phyloP scores from a whole-genome alignment of 1,140 invertebrate species.

The Acromyrmex echinatior region DNA sequence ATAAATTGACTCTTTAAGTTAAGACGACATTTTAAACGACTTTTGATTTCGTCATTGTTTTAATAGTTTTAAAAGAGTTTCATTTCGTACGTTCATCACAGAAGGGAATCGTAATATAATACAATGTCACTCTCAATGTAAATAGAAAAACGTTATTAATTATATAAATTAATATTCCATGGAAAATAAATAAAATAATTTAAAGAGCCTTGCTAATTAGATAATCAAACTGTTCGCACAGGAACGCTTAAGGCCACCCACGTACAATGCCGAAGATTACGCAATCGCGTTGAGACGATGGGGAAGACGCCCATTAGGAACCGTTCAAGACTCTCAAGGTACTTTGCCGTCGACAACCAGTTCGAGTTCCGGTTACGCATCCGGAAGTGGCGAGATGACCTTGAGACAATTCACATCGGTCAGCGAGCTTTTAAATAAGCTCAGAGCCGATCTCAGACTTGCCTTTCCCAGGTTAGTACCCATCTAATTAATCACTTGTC shows the following conservation, averaged over 20 bases:
- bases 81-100: background rate
- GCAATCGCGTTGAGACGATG: slow-evolving; percentile 92
- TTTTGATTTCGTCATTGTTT: background rate
- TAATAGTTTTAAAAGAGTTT: background rate
- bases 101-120: no score
- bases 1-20: background rate
- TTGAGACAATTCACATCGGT: slow-evolving; percentile 94
- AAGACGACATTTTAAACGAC: background rate
- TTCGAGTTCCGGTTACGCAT: slow-evolving; percentile 85
- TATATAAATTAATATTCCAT: background rate
- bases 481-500: background rate
- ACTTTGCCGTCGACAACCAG: slow-evolving; percentile 86
- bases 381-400: slow-evolving; percentile 92
- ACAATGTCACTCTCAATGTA: background rate
- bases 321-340: slow-evolving; percentile 80
- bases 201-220: background rate
- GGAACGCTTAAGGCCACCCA: slow-evolving; percentile 94
- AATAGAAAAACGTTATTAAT: slow-evolving; percentile 5
- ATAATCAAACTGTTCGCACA: slow-evolving; percentile 78
- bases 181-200: background rate
- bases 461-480: slow-evolving; percentile 94
- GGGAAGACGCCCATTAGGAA: slow-evolving; percentile 88
- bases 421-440: slow-evolving; percentile 95
- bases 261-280: slow-evolving; percentile 95
- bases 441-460: slow-evolving; percentile 93